These are phyloP conservation scores for Hippocampus guttulatus DNA, from an alignment of 2,113 vertebrate genomes.

Conservation along the genomic window DNA sequence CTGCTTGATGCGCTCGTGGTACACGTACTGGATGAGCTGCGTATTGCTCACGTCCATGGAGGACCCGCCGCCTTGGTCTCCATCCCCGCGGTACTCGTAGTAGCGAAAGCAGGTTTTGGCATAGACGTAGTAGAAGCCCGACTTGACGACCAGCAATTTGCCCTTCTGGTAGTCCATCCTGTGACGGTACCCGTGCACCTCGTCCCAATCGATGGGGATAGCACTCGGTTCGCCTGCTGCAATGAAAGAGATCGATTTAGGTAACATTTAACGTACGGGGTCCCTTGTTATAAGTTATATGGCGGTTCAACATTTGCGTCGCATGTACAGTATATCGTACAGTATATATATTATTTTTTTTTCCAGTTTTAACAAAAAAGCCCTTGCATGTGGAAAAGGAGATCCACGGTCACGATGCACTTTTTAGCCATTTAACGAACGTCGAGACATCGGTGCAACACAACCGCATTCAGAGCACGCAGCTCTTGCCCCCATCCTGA, in stretches of 20 bases:
- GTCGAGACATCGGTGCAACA: too few relatives aligned
- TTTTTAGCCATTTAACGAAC: too few relatives aligned
- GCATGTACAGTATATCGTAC: too few relatives aligned
- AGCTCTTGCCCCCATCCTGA: too few relatives aligned
- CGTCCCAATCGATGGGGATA: constrained; percentile 79
- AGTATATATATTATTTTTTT: too few relatives aligned
- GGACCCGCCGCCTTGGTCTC: constrained; percentile 10
- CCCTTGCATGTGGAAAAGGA: too few relatives aligned
- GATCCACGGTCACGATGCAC: too few relatives aligned
- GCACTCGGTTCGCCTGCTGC: constrained; percentile 44
- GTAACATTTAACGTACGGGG: too few relatives aligned
- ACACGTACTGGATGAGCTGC: constrained; percentile 89
- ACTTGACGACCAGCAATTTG: constrained; percentile 77
- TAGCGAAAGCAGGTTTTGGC: constrained; percentile 93
- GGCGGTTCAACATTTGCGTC: background rate
- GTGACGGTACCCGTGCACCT: constrained; percentile 58
- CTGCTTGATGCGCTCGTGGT: constrained; percentile 78
- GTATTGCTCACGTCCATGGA: constrained; percentile 73
- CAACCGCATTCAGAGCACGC: too few relatives aligned
- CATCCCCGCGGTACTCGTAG: constrained; percentile 55
- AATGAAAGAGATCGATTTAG: constrained; percentile 3
- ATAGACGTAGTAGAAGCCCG: constrained; percentile 92
- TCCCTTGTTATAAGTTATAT: too few relatives aligned
- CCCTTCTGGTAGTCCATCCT: constrained; percentile 72
- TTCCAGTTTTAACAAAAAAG: too few relatives aligned